A percentile compares a stretch with the other conserved stretches of the same genome.
phyloP scores from a whole-genome alignment of 2,888 invertebrate species.

The Bugula neritina region DNA sequence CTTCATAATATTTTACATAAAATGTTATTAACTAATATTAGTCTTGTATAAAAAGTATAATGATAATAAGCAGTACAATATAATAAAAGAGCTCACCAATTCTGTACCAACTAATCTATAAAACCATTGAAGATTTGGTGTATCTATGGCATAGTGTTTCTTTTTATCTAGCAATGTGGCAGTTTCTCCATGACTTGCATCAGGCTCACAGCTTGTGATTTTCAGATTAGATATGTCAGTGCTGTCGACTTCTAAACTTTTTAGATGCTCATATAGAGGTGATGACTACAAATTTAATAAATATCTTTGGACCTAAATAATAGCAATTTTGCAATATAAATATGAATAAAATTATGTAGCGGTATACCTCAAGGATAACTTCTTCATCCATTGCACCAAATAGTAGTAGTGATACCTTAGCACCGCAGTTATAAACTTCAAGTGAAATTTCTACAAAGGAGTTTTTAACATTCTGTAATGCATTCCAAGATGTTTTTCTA shows the following conservation, averaged over 20 bases:
- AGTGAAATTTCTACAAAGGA: too few species aligned
- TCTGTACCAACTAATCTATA: background rate
- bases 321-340: too few species aligned
- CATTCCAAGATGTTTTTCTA: too few species aligned
- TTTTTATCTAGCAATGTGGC: background rate
- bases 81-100: too few species aligned
- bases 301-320: background rate
- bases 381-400: conserved; percentile 25
- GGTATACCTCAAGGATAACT: conserved; percentile 11
- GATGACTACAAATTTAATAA: background rate
- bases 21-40: too few species aligned
- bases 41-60: too few species aligned
- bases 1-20: too few species aligned
- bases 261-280: background rate
- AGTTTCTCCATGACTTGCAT: background rate
- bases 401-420: too few species aligned
- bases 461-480: too few species aligned
- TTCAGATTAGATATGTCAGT: background rate
- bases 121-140: background rate
- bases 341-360: too few species aligned
- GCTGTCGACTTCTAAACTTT: background rate
- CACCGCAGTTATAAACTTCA: too few species aligned
- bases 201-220: background rate
- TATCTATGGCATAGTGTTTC: background rate
- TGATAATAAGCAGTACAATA: too few species aligned